These are phyloP conservation scores for Agrotis puta DNA, from an alignment of 2,888 invertebrate genomes.

Conservation along the genomic window DNA sequence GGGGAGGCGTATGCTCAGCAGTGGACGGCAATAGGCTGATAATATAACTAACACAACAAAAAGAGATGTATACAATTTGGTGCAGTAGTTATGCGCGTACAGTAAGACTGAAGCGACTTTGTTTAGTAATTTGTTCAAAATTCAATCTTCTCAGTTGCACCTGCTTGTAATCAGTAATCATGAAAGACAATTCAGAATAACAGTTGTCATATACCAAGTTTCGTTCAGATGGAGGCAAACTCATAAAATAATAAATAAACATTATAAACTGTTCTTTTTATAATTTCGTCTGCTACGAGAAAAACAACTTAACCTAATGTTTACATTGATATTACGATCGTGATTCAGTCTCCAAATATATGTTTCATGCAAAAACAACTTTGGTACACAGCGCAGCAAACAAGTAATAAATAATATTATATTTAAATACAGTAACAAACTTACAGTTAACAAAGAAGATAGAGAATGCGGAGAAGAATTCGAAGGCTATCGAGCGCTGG, in stretches of 20 bases:
- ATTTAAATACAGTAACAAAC: neutral
- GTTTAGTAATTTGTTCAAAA: too few relatives aligned
- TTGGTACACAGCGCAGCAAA: neutral
- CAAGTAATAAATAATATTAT: too few relatives aligned
- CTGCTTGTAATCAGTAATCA: too few relatives aligned
- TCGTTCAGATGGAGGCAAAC: neutral
- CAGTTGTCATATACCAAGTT: neutral
- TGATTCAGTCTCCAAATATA: neutral
- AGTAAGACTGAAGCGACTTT: too few relatives aligned
- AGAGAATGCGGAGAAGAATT: conserved; percentile 95
- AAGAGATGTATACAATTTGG: too few relatives aligned
- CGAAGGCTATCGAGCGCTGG: conserved; percentile 98
- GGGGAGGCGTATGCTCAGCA: too few relatives aligned
- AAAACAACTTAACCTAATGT: neutral
- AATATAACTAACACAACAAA: too few relatives aligned
- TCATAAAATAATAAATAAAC: neutral
- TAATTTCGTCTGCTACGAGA: neutral
- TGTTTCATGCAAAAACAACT: neutral
- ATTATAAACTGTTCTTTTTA: neutral
- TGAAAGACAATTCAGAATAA: neutral
- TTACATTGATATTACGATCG: neutral
- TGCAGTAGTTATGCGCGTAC: too few relatives aligned
- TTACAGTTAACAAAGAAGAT: conserved; percentile 94
- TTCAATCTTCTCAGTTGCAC: neutral
- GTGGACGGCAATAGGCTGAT: too few relatives aligned